Evolutionary conservation across 2,797 vertebrate genomes (phyloP).

Genomic region (Lepidocolaptes lacrymiger): DNA sequence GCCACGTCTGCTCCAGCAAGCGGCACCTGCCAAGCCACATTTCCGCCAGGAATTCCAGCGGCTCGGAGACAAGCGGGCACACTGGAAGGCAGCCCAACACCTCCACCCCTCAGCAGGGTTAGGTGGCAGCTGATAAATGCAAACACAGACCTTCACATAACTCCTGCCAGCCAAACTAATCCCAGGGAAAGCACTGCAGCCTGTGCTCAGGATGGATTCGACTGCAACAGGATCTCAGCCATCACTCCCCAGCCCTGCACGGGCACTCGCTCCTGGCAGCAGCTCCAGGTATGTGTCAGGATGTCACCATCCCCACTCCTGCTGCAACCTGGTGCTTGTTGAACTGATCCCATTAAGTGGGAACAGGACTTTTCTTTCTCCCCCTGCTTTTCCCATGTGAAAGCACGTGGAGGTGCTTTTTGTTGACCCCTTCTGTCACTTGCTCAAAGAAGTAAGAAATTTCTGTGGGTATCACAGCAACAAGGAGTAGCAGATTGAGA

Average conservation of each 20-base stretch:
- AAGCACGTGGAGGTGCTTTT: background rate
- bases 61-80: background rate
- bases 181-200: background rate
- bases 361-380: background rate
- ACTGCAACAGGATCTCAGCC: background rate
- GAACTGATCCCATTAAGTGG: background rate
- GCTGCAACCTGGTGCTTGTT: background rate
- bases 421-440: background rate
- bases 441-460: background rate
- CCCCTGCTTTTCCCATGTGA: background rate
- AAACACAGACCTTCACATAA: background rate
- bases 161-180: background rate
- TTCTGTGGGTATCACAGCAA: background rate
- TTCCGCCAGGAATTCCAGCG: background rate
- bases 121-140: background rate
- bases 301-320: accelerated
- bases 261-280: background rate
- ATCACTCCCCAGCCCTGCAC: background rate
- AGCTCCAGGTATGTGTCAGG: accelerated
- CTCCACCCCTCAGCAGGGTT: background rate
- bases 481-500: background rate
- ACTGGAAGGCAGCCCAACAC: background rate
- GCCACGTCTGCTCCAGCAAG: background rate
- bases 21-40: slow-evolving; percentile 29
- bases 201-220: accelerated